Evolutionary conservation across 2,888 invertebrate genomes (phyloP), one percentile per base, ranked within the genome.

Genomic region (Tricholauxania praeusta): DNA sequence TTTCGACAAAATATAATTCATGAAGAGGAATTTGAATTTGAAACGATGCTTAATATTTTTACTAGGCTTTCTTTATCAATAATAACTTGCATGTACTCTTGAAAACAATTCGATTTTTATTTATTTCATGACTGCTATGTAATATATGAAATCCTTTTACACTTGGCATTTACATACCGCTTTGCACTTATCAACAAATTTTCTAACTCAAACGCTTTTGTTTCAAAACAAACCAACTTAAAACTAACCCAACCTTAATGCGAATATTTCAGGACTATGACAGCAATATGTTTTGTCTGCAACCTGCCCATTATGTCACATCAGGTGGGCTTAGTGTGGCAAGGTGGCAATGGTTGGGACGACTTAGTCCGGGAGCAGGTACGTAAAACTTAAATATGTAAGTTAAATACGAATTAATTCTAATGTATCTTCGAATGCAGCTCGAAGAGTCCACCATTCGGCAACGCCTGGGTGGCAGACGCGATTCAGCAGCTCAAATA

Each of bases 241-340:
- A 39, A 10, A 39, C 10, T 39, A 39, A 39, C 10, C 39, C 7
- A 8, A 39, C 2, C 39, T 10, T 10, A 10, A 39, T 39, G 10
- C 10, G 39, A 39, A 39, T 39, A 39, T 86, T 88, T 79, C 92
- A 96, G 96, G 93, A 95, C 94, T 87, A 95, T 96, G 95, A 94
- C 95, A 85, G 94, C 96, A 87, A 93, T 96, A 90, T 97, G 97
- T 90, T 97, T 97, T 90, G 96, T 97, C 83, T 97, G 97, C 93
- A 96, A 97, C 89, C 91, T 96, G 85, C 96, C 97, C 82, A 96
- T 97, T 87, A 91, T 96, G 88, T 96, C 95, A 79, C 96, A 97
- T 89, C 97, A 97, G 91, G 96, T 96, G 84, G 96, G 96, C 65
- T 89, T 96, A 88, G 94, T 96, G 86, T 96, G 96, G 96, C 95